Base-by-base conservation (phyloP, 2,113 vertebrate species). In the Jacana jacana region DNA sequence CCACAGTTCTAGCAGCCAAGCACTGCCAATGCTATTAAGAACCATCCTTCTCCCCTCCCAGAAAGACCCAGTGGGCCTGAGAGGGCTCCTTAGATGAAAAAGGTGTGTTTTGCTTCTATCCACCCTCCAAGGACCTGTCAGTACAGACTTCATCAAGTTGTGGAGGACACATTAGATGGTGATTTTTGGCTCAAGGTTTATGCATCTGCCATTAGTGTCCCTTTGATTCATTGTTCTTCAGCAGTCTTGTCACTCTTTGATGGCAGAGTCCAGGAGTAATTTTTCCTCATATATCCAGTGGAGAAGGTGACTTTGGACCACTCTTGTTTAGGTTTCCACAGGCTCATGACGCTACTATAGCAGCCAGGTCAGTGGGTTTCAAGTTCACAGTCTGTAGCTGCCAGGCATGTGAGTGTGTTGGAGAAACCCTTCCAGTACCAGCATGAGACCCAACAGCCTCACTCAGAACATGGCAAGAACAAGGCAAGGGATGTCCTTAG, bases 331-430 rank as follows among this genome's bases (percentile, higher is more conserved):
- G 10, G 8, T 82, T 92, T 71, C 57, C 35, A 58, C 9, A 33
- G 35, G 33, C 55, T 48, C 31, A 39, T 14, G 31, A 86, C 68
- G 27, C 23, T 52, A 22, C 57, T 25, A 17, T 42, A 58, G 42
- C 28, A 46, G 28, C 17, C 33, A 39, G 13, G 17, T 23, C 70
- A 18, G 51, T 20, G 51, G 37, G 10, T 46, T 71, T 71, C 85
- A 35, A 35, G n/a, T 40, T 71, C 2, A 0, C 7, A 22, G 15
- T 46, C 49, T 0, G 0, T 28, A 79, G 27, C n/a, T 68, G 10
- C 28, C 40, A 63, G 31, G 19, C 8, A 28, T 9, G 54, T 31
- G 11, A 68, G 8, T 24, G 10, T 8, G 48, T 22, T 58, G 33
- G 42, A 64, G 35, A 57, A 87, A 27, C 28, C 11, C 24, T 49